Conservation (phyloP, 2,888 invertebrate species). For the Hermodice carunculata region DNA sequence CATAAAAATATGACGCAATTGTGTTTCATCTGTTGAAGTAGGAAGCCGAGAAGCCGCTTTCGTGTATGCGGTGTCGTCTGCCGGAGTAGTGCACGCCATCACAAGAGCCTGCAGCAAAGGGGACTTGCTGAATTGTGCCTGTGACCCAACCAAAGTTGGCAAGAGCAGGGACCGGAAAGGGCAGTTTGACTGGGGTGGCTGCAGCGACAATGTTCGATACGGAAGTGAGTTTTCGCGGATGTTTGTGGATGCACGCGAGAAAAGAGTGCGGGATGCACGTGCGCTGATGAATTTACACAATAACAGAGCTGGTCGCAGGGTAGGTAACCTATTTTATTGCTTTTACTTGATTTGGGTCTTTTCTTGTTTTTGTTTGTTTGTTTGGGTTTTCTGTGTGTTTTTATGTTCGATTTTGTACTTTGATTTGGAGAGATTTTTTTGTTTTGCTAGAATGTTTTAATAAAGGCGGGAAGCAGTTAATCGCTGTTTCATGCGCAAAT, state of each 20-base stretch:
- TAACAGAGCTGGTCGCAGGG: conserved; percentile 96
- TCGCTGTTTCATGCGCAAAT: too few relatives aligned
- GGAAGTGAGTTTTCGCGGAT: conserved; percentile 89
- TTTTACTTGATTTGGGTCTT: too few relatives aligned
- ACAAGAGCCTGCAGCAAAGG: conserved; percentile 94
- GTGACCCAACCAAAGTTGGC: conserved; percentile 71
- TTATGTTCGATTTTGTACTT: too few relatives aligned
- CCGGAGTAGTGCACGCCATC: conserved; percentile 87
- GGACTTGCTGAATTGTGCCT: conserved; percentile 88
- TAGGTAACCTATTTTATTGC: conserved; percentile 71
- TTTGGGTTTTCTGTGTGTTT: too few relatives aligned
- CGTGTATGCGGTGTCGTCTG: conserved; percentile 74
- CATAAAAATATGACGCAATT: not conserved
- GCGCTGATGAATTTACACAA: conserved; percentile 97
- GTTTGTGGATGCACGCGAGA: conserved; percentile 93
- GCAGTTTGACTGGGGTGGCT: conserved; percentile 23
- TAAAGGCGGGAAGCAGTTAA: too few relatives aligned
- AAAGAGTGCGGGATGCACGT: conserved; percentile 74
- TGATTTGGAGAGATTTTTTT: too few relatives aligned
- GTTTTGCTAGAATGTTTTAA: too few relatives aligned
- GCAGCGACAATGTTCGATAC: conserved; percentile 71
- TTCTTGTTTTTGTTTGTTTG: too few relatives aligned
- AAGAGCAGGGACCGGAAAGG: conserved; percentile 16
- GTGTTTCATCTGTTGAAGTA: conserved; percentile 34
- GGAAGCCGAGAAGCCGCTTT: conserved; percentile 74